Conservation (phyloP, 2,888 invertebrate genomes). For the Drosophila neotestacea region DNA sequence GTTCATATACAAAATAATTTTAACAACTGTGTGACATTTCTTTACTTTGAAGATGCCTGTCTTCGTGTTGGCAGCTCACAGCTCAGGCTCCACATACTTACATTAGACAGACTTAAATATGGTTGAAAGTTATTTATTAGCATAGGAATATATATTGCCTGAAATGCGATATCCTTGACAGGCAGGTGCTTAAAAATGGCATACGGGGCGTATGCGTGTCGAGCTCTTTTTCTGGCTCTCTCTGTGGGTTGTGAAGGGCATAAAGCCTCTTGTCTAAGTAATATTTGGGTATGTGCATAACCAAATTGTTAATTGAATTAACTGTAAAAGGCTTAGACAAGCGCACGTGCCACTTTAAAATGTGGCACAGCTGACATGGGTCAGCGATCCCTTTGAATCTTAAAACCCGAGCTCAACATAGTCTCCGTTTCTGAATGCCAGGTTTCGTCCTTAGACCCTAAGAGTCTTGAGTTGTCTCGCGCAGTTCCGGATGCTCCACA, state of each 20-base stretch:
- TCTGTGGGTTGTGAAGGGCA: constrained; percentile 4
- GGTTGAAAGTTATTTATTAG: constrained; percentile 71
- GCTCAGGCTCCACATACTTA: constrained; percentile 3
- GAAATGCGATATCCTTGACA: constrained; percentile 24
- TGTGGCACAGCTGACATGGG: constrained; percentile 50
- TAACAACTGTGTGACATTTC: constrained; percentile 40
- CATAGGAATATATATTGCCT: constrained; percentile 33
- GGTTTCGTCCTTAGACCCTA: constrained; percentile 3
- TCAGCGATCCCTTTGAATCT: constrained; percentile 30
- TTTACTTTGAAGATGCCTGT: constrained; percentile 60
- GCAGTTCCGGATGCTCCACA: constrained; percentile 24
- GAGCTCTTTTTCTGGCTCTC: background rate
- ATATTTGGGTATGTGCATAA: constrained; percentile 6
- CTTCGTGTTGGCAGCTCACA: constrained; percentile 10
- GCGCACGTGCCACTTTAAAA: constrained; percentile 55
- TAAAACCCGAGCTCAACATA: background rate
- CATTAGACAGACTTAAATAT: constrained; percentile 33
- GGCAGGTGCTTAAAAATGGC: constrained; percentile 19
- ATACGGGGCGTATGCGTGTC: constrained; percentile 28
- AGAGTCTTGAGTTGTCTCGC: constrained; percentile 15
- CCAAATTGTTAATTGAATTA: constrained; percentile 70
- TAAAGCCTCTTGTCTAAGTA: constrained; percentile 16
- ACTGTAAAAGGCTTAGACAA: constrained; percentile 53
- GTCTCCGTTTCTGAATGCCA: constrained; percentile 18
- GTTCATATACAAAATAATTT: constrained; percentile 42